Conservation (phyloP, 2,797 vertebrate species). For the Clarias platycephalus region DNA sequence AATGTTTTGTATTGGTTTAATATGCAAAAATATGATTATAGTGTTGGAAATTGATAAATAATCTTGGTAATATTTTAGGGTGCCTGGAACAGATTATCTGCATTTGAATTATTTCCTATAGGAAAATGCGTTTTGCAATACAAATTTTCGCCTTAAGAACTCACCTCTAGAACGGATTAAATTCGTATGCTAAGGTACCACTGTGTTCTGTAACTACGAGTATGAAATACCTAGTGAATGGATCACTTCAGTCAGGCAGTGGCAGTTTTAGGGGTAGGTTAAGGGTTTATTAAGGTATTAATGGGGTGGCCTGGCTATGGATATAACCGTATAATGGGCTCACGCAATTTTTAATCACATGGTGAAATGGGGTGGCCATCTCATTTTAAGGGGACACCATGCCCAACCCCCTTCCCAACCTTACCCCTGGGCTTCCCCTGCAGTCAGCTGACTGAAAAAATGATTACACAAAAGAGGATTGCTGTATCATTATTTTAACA, state of each 20-base stretch:
- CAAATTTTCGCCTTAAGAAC: no score
- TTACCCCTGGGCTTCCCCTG: background rate
- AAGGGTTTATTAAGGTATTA: background rate
- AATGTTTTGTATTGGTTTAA: no score
- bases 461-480: background rate
- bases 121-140: no score
- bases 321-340: background rate
- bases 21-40: no score
- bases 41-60: no score
- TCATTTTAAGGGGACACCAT: background rate
- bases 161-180: no score
- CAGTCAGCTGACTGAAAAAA: background rate
- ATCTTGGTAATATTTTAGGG: no score
- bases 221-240: background rate
- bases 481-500: background rate
- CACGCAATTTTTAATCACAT: background rate
- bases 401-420: background rate
- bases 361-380: background rate
- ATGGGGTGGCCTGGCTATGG: background rate
- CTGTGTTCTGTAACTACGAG: background rate
- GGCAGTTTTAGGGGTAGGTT: background rate
- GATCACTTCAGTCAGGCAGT: background rate
- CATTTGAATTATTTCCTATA: no score
- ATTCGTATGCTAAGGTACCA: no score
- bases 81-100: no score